A percentile compares a stretch with the other conserved stretches of the same genome.
phyloP scores from a whole-genome alignment of 2,797 vertebrate species.

The Melanotaenia maccullochi region DNA sequence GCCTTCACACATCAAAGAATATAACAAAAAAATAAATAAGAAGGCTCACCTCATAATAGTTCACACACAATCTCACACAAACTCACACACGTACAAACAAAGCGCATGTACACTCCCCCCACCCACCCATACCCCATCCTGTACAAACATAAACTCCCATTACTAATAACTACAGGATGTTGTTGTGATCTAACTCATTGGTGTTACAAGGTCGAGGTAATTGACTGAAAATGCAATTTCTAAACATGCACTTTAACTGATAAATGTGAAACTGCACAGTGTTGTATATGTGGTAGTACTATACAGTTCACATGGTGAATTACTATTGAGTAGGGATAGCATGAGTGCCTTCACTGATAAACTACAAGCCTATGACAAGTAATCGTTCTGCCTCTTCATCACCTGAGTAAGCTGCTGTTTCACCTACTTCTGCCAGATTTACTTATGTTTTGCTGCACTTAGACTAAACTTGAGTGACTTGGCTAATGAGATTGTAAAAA shows the following conservation, averaged over 20 bases:
- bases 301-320: constrained; percentile 1
- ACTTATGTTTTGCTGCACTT: constrained; percentile 27
- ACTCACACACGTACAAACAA: no score
- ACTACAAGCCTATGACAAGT: neutral
- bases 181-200: neutral
- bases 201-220: neutral
- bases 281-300: neutral
- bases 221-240: neutral
- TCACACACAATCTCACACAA: no score
- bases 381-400: neutral
- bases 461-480: constrained; percentile 29
- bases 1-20: no score
- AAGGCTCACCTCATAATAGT: no score
- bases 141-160: no score
- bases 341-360: constrained; percentile 20
- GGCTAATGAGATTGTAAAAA: constrained; percentile 52
- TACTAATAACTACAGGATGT: neutral
- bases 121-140: no score
- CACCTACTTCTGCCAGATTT: constrained; percentile 10
- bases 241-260: neutral
- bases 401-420: constrained; percentile 15
- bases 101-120: no score
- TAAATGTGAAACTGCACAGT: neutral
- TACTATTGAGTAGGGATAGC: neutral
- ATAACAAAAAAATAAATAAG: no score